A percentile compares a stretch with the other conserved stretches of the same genome.
These are phyloP conservation scores for Merodon equestris DNA, from an alignment of 2,888 invertebrate genomes.

Conservation along the genomic window DNA sequence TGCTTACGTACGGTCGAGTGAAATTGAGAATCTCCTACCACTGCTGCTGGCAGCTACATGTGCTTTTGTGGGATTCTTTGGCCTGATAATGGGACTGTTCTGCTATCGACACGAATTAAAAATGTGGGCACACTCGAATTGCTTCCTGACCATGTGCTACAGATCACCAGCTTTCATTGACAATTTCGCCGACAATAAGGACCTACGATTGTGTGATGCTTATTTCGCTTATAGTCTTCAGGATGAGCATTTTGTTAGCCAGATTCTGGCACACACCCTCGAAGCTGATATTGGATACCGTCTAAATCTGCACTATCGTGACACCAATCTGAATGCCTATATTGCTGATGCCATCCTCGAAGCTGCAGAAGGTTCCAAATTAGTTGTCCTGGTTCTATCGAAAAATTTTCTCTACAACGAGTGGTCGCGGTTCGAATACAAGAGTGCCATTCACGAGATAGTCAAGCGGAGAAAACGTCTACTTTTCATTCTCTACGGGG, in stretches of 20 bases:
- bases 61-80: constrained; percentile 87
- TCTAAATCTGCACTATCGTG: constrained; percentile 94
- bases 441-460: constrained; percentile 94
- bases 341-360: constrained; percentile 95
- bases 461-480: constrained; percentile 91
- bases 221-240: constrained; percentile 96
- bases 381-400: constrained; percentile 93
- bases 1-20: constrained; percentile 83
- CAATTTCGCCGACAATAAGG: constrained; percentile 80
- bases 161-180: constrained; percentile 85
- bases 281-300: constrained; percentile 92
- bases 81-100: constrained; percentile 87
- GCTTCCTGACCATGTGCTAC: constrained; percentile 92
- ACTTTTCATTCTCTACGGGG: constrained; percentile 93
- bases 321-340: constrained; percentile 92
- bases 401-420: constrained; percentile 96
- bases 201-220: constrained; percentile 89
- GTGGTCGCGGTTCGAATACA: constrained; percentile 97
- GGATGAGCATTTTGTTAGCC: constrained; percentile 94
- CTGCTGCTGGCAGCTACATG: constrained; percentile 88
- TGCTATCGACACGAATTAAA: constrained; percentile 90
- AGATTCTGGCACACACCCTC: constrained; percentile 91
- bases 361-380: constrained; percentile 93
- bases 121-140: constrained; percentile 92
- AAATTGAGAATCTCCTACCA: constrained; percentile 89